Base-by-base conservation (phyloP, 2,797 vertebrate species). In the Sebastes kiyomatsui region DNA sequence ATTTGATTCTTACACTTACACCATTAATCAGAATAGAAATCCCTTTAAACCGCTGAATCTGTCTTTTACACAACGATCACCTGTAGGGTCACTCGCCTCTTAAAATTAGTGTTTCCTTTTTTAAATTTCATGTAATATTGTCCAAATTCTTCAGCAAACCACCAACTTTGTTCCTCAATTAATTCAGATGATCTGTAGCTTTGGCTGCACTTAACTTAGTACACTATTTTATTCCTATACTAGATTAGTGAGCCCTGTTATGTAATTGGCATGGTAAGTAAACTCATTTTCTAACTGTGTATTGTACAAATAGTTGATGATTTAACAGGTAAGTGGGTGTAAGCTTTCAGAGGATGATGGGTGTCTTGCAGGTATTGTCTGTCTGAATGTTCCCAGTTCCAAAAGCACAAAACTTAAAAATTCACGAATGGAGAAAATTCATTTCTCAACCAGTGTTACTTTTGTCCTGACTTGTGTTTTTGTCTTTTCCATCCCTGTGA, bases 351-450 rank as follows among this genome's bases (percentile, higher is more conserved):
- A 79, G 73, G 75, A 82, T 46, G 67, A 38, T 70, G 64, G 75
- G 67, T 80, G 77, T 81, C 76, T 77, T 64, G 52, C 54, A 81
- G 89, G 85, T 92, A 90, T 85, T 89, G 83, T 85, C 90, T 84
- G 87, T 86, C 11, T 80, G 25, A 85, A 67, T 46, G 55, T 80
- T 77, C 12, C 30, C 28, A 69, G n/a, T 73, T 75, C 61, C 2
- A 79, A 76, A 86, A 80, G 16, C 72, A 77, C 72, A 52, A 67
- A 72, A 54, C 30, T 2, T 32, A 2, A 68, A 68, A 71, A 58
- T 78, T 77, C 5, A 58, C 3, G 2, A 49, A 64, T 42, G 66
- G 18, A 75, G 14, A 30, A 14, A 28, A 61, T 35, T n/a, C 3
- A 69, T 13, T 75, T 65, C 23, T 66, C 12, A 2, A 1, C 61